Base-by-base conservation (phyloP, 2,888 invertebrate species). In the Eudasyphora cyanicolor region DNA sequence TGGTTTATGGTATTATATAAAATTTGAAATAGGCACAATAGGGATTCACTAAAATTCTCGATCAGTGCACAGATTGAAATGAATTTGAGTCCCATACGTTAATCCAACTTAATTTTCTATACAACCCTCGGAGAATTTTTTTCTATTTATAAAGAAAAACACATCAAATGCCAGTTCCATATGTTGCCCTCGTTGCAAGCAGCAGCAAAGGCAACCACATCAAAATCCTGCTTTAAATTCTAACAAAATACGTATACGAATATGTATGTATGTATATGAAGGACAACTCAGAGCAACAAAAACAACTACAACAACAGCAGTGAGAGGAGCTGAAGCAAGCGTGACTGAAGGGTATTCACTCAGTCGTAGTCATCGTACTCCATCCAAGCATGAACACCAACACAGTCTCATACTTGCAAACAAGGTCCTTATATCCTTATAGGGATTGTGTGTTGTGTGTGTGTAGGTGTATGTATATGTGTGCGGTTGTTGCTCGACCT, bases 81-180 rank as follows among this genome's bases (percentile, higher is more conserved):
- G n/a, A n/a, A n/a, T n/a, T n/a, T n/a, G n/a, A n/a, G n/a, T n/a
- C n/a, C n/a, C n/a, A n/a, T n/a, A n/a, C n/a, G n/a, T n/a, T n/a
- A n/a, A n/a, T n/a, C n/a, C n/a, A n/a, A n/a, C n/a, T n/a, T n/a
- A n/a, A 45, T n/a, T 45, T 45, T 4, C 12, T n/a, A 45, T n/a
- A 45, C 45, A 45, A 1, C n/a, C 45, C 45, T n/a, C 45, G 14
- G n/a, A 45, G 45, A 45, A 38, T 64, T 64, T 21, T 42, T 67
- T 67, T 42, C 35, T 67, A 21, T 12, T 67, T 42, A 24, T 38
- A 42, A n/a, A n/a, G 67, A 42, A n/a, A 69, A 45, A 84, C 51
- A 84, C 51, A 79, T 84, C 78, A 82, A 82, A 73, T 79, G 84
- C 84, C 84, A 84, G 73, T 67, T 84, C 84, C 84, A 84, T 84